Evolutionary conservation across 2,888 invertebrate species (phyloP), one percentile per base, ranked within the genome.

Genomic region (Cepaea hortensis): DNA sequence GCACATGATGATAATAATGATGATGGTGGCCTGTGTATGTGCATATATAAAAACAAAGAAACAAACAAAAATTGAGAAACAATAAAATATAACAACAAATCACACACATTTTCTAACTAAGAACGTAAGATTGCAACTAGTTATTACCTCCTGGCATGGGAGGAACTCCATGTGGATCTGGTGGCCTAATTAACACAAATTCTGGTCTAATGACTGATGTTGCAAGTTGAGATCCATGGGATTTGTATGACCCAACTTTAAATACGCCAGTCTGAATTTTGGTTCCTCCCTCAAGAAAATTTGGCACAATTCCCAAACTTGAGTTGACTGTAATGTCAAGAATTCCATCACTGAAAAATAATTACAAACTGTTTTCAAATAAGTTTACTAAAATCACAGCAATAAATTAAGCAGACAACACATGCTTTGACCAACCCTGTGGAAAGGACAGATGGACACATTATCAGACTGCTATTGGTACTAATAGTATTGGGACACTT

Each of bases 271-370:
- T 87, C 11, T 85, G 82, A 6, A 76, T 79, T 3, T 88, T 88
- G 3, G 88, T 82, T 13, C 90, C 90, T n/a, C 92, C 92, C 85
- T 93, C 91, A 23, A 94, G 85, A 84, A 94, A 90, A 88, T 93
- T 90, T 5, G 93, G 93, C 48, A 91, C 89, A 13, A 89, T 89
- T 20, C 89, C 88, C 20, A 94, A 88, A 81, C 91, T 91, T 9
- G 93, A 93, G 85, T 93, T 92, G 48, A 93, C 90, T 73, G 91
- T 88, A 35, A 93, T 91, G 62, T 91, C 89, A 72, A 94, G 90
- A 68, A 94, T 91, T 70, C 91, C 89, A 88, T 93, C 93, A 79
- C 93, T 94, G 91, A 3, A 62, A 9, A 0, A 55, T 6, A 79
- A n/a, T 15, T 20, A 23, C 15, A 61, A n/a, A 23, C 0, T 55